Base-by-base conservation (phyloP, 2,888 invertebrate species). In the Anodontia alba region DNA sequence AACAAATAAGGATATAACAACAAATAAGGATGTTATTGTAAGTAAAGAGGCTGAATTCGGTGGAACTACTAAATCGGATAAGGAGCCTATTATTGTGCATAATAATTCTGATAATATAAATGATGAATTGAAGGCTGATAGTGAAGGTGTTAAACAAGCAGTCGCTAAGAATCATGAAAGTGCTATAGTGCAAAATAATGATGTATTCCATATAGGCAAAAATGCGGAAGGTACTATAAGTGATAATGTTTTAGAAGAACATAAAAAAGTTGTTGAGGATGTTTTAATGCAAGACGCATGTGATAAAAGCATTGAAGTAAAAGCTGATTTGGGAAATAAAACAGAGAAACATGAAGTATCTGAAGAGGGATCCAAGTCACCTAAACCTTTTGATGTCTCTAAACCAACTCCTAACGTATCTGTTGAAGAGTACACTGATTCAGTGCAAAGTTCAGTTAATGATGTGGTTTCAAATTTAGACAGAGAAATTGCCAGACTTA, bases 401-500 rank as follows among this genome's bases (percentile, higher is more conserved):
- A 12, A 62, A 33, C 17, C 33, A 62, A 20, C 7, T 33, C 62
- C 31, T 62, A 23, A 57, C 7, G 12, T 33, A 33, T 31, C 62
- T 3, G 62, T 62, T 33, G 62, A 62, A 33, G 33, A 1, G 7
- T 31, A 1, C 17, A 23, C 1, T 33, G 33, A 33, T 33, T n/a
- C 33, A 62, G 31, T 15, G 12, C 31, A 62, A 33, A 62, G 33
- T 5, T 33, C 62, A 12, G 33, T 17, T 2, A 33, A 31, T 12
- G 62, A 62, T 7, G 2, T 33, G 17, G 31, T 12, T 10, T 79
- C 76, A n/a, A 76, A 51, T 71, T 43, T 80, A 23, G 80, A 80
- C 29, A 78, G 49, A 73, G 82, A 82, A 67, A 76, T 80, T 36
- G 75, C 80, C n/a, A 73, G 78, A 49, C 51, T 82, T 12, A 73